Percentiles rank a stretch among this genome's conserved stretches.
Evolutionary conservation across 1,140 invertebrate species (phyloP).

Genomic region (Zaprionus taronus): DNA sequence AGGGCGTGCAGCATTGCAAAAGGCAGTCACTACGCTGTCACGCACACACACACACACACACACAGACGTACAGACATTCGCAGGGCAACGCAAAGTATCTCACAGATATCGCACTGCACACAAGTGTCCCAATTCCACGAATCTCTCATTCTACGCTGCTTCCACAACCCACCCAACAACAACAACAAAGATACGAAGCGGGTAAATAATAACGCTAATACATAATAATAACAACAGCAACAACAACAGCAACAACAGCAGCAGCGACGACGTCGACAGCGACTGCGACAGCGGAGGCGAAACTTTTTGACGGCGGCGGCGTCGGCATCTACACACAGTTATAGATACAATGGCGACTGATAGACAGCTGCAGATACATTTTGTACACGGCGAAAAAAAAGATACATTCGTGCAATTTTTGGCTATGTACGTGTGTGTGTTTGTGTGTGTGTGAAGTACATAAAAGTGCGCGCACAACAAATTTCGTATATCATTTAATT

Average conservation of each 20-base stretch:
- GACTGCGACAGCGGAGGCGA: slow-evolving; percentile 24
- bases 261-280: slow-evolving; percentile 25
- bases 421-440: background rate
- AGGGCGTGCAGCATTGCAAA: slow-evolving; percentile 59
- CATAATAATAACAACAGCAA: slow-evolving; percentile 68
- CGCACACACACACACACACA: slow-evolving; percentile 9
- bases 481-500: slow-evolving; percentile 34
- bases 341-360: slow-evolving; percentile 40
- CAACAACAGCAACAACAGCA: slow-evolving; percentile 13
- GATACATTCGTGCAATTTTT: slow-evolving; percentile 38
- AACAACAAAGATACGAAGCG: slow-evolving; percentile 24
- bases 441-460: slow-evolving; percentile 9
- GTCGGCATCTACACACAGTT: slow-evolving; percentile 37
- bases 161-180: slow-evolving; percentile 45
- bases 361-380: slow-evolving; percentile 55
- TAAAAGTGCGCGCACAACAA: slow-evolving; percentile 22
- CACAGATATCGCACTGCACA: slow-evolving; percentile 69
- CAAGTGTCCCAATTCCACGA: slow-evolving; percentile 84
- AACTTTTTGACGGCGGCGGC: slow-evolving; percentile 6
- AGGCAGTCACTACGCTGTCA: background rate
- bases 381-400: slow-evolving; percentile 42
- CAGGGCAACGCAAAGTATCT: slow-evolving; percentile 36
- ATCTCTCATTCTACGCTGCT: slow-evolving; percentile 80
- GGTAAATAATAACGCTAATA: slow-evolving; percentile 80
- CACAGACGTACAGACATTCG: background rate